Evolutionary conservation across 2,888 invertebrate genomes (phyloP), one percentile per base, ranked within the genome.

Genomic region (Oxyteleia sp.): DNA sequence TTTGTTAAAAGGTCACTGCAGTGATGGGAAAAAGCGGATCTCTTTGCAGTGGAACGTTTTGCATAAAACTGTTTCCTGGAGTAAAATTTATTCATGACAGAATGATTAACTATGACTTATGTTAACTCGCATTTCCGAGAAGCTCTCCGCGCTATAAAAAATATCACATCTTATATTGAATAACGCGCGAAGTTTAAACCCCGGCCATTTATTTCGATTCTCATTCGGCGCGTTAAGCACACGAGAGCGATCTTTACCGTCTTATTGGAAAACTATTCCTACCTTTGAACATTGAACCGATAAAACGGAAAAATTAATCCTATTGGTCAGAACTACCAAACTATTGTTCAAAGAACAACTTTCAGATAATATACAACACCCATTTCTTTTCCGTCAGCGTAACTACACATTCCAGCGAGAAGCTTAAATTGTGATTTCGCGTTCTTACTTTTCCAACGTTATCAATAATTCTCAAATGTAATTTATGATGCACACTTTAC

Each of bases 41-140:
- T 41, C 61, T 61, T 51, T 61, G 38, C 26, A 57, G 38, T 16
- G 11, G 10, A 29, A 38, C 49, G 47, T 47, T 57, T 57, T 45
- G 57, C 57, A 59, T 72, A 72, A 72, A 72, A 51, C 59, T 38
- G 41, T 61, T 72, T 61, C 41, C 23, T 72, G 35, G 43, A 49
- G 61, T 41, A 51, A 72, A 59, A 51, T 51, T 72, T 51, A 51
- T 61, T 72, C 59, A 43, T 29, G 16, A 4, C 55, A 8, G 3
- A 47, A 61, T 49, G 61, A 61, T 61, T 61, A 59, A 61, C 26
- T 16, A 59, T 38, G 59, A 71, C 71, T 71, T 61, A 61, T 41
- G 61, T 41, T 72, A 61, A 61, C 38, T 49, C 18, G 29, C 18
- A 13, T 11, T 64, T 35, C 16, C 41, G 13, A 57, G 15, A 18